These are phyloP conservation scores for Atherinomorus stipes DNA, from an alignment of 2,113 vertebrate species.

Conservation along the genomic window DNA sequence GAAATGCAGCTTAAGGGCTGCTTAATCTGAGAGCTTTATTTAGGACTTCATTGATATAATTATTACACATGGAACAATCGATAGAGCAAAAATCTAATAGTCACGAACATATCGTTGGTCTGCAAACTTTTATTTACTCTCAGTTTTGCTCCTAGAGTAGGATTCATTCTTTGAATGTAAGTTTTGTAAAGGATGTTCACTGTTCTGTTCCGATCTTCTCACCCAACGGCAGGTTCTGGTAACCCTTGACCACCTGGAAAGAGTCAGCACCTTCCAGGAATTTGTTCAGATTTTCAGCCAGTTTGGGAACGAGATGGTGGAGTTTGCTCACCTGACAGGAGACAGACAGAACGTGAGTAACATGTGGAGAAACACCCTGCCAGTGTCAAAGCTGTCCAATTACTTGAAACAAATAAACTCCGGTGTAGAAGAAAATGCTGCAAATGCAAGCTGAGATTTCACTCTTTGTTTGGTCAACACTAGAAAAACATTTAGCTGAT, in stretches of 20 bases:
- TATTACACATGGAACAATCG: background rate
- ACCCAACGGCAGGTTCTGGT: conserved; percentile 88
- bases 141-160: background rate
- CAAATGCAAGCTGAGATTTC: conserved; percentile 4
- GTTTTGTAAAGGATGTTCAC: background rate
- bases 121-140: background rate
- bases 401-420: background rate
- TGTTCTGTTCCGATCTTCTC: conserved; percentile 17
- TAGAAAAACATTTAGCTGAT: conserved; percentile 21
- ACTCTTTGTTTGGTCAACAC: conserved; percentile 10
- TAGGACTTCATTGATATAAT: conserved; percentile 13
- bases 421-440: background rate
- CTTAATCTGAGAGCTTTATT: conserved; percentile 2
- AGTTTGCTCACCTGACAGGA: conserved; percentile 98
- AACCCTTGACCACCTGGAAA: conserved; percentile 95
- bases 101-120: background rate
- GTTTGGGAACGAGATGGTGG: conserved; percentile 99
- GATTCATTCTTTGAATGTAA: background rate
- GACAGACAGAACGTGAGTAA: conserved; percentile 96
- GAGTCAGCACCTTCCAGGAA: conserved; percentile 97
- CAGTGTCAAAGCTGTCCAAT: background rate
- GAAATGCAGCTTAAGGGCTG: conserved; percentile 30
- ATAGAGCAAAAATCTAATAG: background rate
- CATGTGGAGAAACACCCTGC: conserved; percentile 11
- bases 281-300: conserved; percentile 99